Percentiles rank a stretch among this genome's conserved stretches.
phyloP scores from a whole-genome alignment of 2,113 vertebrate species.

The Tetrao urogallus region DNA sequence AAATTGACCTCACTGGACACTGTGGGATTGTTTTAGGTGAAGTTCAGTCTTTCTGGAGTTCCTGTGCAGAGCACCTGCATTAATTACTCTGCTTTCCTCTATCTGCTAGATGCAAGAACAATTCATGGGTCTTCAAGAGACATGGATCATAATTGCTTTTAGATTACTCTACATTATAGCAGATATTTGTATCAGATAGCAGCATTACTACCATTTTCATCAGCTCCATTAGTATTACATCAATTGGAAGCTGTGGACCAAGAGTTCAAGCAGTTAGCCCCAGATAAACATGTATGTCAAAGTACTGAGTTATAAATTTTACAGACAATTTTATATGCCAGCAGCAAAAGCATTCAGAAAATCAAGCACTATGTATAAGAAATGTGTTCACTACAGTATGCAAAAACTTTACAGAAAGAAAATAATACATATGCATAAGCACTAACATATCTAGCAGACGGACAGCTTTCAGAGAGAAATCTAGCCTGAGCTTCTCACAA shows the following conservation, averaged over 20 bases:
- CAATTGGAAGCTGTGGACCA: background rate
- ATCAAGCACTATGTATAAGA: background rate
- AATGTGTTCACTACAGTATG: background rate
- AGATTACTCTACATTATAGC: background rate
- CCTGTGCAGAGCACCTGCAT: background rate
- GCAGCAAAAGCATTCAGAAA: background rate
- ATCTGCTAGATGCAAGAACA: background rate
- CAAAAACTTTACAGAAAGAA: background rate
- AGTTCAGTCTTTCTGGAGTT: background rate
- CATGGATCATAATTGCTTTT: background rate
- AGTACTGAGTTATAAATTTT: background rate
- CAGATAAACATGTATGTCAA: background rate
- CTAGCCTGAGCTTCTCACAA: background rate
- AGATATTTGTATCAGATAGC: background rate
- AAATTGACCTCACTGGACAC: background rate
- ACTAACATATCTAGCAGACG: background rate
- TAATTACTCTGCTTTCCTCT: background rate
- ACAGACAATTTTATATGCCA: background rate
- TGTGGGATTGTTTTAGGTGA: background rate
- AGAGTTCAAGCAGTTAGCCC: background rate
- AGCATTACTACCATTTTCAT: background rate
- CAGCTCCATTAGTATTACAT: background rate
- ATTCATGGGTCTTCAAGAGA: background rate
- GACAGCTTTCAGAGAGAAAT: background rate
- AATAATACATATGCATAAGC: background rate